phyloP scores from a whole-genome alignment of 2,113 vertebrate genomes.

The Bos indicus region DNA sequence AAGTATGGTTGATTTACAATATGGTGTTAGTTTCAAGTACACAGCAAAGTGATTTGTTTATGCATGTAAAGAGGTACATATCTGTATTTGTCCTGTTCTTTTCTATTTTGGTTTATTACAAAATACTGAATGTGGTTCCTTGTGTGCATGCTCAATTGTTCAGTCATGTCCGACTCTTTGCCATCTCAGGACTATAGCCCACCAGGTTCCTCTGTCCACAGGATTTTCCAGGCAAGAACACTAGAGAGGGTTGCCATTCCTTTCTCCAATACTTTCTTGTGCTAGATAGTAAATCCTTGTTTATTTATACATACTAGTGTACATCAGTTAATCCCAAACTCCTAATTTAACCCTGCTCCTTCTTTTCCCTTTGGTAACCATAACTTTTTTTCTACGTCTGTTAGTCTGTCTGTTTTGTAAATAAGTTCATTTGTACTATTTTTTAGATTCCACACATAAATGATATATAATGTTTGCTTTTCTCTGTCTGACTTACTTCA shows the following conservation, averaged over 20 bases:
- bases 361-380: neutral
- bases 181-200: neutral
- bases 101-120: neutral
- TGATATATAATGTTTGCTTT: neutral
- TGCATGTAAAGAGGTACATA: rapidly evolving
- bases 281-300: neutral
- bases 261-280: neutral
- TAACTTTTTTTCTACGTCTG: neutral
- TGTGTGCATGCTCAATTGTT: neutral
- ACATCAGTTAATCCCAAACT: neutral
- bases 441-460: neutral
- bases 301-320: neutral
- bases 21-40: neutral
- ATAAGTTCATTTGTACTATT: neutral
- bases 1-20: neutral
- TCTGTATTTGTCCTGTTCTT: neutral
- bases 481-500: neutral
- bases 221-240: neutral
- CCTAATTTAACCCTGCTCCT: neutral
- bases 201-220: neutral
- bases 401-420: neutral
- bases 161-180: neutral
- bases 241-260: neutral
- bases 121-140: no score
- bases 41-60: neutral